Evolutionary conservation across 2,797 vertebrate genomes (phyloP).

Genomic region (Catamblyrhynchus diadema): DNA sequence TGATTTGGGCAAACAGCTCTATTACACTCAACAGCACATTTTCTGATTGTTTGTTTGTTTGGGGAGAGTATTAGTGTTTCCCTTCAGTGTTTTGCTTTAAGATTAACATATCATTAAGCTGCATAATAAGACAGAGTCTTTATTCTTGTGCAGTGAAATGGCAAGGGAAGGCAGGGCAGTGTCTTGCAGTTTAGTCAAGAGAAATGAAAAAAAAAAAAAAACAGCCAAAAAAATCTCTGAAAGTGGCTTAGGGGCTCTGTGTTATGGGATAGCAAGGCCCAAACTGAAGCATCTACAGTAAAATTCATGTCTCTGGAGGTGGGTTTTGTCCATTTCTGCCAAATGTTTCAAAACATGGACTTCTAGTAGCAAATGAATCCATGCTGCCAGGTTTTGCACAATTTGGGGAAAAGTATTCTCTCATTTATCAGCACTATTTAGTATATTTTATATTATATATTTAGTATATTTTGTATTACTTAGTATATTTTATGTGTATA

Average conservation of each 20-base stretch:
- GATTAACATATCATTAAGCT: constrained; percentile 26
- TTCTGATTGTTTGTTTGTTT: constrained; percentile 7
- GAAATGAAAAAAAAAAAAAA: neutral
- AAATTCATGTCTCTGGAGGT: neutral
- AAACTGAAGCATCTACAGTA: neutral
- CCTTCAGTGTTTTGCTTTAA: constrained; percentile 4
- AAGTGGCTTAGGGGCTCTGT: neutral
- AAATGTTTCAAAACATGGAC: neutral
- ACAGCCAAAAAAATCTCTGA: neutral
- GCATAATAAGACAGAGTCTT: neutral
- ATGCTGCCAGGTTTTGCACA: neutral
- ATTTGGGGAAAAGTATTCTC: neutral
- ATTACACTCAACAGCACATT: neutral
- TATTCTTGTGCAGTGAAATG: neutral
- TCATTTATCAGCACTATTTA: neutral
- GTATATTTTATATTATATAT: neutral
- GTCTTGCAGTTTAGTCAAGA: neutral
- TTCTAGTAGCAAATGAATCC: neutral
- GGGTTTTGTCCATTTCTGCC: neutral
- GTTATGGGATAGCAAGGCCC: neutral
- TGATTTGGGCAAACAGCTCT: neutral
- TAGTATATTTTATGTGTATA: no score
- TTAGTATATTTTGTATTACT: neutral
- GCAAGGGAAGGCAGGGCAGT: neutral
- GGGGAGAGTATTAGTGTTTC: neutral